phyloP scores from a whole-genome alignment of 2,888 invertebrate genomes.

The Osmoderma eremita region DNA sequence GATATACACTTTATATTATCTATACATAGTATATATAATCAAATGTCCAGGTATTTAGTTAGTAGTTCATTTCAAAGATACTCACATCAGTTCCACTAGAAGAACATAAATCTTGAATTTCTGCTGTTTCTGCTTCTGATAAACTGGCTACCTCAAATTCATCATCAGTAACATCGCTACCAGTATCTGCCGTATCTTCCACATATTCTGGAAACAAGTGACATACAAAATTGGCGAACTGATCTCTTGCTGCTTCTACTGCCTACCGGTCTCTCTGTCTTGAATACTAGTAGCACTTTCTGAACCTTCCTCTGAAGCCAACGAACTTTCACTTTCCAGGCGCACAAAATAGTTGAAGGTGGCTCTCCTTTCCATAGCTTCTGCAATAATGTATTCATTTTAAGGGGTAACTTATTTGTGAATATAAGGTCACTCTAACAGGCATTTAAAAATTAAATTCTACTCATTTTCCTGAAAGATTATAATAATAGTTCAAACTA shows the following conservation, averaged over 20 bases:
- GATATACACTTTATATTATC: too few relatives aligned
- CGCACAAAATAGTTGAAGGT: constrained; percentile 52
- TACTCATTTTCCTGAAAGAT: too few relatives aligned
- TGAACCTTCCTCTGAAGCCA: constrained; percentile 61
- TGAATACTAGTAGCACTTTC: constrained; percentile 74
- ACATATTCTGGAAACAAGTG: constrained; percentile 60
- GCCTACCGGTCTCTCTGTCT: constrained; percentile 73
- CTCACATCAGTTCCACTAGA: constrained; percentile 68
- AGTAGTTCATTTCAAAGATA: constrained; percentile 9
- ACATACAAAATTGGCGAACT: constrained; percentile 47
- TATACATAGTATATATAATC: too few relatives aligned
- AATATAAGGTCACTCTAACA: too few relatives aligned
- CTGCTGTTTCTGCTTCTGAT: constrained; percentile 47
- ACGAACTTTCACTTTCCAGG: constrained; percentile 64
- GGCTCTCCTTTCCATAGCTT: constrained; percentile 7
- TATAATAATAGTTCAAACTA: too few relatives aligned
- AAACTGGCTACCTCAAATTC: constrained; percentile 64
- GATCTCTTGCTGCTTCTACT: constrained; percentile 12
- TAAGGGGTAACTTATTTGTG: too few relatives aligned
- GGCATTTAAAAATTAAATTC: too few relatives aligned
- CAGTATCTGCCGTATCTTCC: constrained; percentile 61
- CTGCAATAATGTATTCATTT: background rate
- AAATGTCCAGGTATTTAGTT: too few relatives aligned
- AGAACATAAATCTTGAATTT: constrained; percentile 56
- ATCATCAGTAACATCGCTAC: constrained; percentile 47